Conservation (phyloP, 1,140 invertebrate species). For the Pachypeltis micranthus region DNA sequence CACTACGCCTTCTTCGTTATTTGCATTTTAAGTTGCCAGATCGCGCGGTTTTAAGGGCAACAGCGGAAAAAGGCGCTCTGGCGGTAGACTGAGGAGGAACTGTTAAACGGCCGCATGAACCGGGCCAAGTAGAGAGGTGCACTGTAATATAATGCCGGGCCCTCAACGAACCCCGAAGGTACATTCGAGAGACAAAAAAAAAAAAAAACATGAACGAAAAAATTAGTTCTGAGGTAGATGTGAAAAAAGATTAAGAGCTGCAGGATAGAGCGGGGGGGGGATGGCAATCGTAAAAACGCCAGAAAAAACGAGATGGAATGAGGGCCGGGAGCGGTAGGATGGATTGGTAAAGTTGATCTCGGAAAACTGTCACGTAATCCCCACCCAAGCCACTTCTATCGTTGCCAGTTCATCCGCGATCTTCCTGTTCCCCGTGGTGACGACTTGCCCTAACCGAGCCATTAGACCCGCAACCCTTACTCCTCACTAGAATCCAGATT, state of each 20-base stretch:
- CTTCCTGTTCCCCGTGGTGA: too few relatives aligned
- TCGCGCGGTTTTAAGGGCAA: not conserved
- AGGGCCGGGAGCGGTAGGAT: not conserved
- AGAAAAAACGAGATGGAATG: not conserved
- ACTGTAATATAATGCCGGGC: not conserved
- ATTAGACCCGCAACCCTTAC: too few relatives aligned
- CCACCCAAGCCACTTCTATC: not conserved
- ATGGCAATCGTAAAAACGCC: not conserved
- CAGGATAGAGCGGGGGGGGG: not conserved
- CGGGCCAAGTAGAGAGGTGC: not conserved
- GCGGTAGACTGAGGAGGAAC: too few relatives aligned
- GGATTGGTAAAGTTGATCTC: not conserved
- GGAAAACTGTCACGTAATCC: not conserved
- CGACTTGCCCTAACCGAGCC: too few relatives aligned
- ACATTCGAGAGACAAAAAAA: not conserved
- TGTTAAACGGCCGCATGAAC: too few relatives aligned
- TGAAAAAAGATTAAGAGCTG: not conserved
- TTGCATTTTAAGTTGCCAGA: constrained; percentile 1
- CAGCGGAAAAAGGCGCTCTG: not conserved
- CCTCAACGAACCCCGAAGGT: not conserved
- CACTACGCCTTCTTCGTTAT: not conserved
- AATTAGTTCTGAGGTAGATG: not conserved
- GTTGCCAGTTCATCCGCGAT: too few relatives aligned
- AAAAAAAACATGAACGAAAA: not conserved
- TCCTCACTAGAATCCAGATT: too few relatives aligned